Evolutionary conservation across 1,140 invertebrate species (phyloP), one percentile per base, ranked within the genome.

Genomic region (Hylaeus anthracinus): DNA sequence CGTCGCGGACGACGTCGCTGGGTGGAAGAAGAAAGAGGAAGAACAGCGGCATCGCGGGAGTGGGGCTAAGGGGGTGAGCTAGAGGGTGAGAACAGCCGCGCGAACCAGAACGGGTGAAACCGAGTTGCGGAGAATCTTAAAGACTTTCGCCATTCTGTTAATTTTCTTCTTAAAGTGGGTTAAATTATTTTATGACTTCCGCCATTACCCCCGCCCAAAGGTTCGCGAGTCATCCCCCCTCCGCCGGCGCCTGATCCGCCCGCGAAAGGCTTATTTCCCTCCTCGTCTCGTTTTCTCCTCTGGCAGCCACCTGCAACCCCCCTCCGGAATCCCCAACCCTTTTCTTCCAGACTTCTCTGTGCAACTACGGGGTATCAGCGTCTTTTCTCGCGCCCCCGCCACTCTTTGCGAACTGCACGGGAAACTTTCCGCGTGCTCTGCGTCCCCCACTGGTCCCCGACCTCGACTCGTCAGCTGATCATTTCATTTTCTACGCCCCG

Each of bases 101-200:
- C 71, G 67, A 75, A 39, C 65, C 51, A 41, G 53, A 53, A 66
- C 72, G 60, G 75, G 72, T 55, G 69, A 63, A 43, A 77, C 55
- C 88, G 88, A 90, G 90, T 87, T 82, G 85, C 86, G 79, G 87
- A 79, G 86, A 90, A 87, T 93, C 91, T 91, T 93, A 92, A 92
- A 93, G 92, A 92, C 91, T 92, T 91, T 93, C 90, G 81, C 90
- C 88, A 90, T 91, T 91, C 92, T 89, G 88, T 92, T 93, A 92
- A 92, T 93, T 93, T 92, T 92, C 90, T 92, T 91, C 88, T 88
- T 87, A 88, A 90, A 90, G 89, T 92, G 89, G 89, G 90, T 92
- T 92, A 92, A 91, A 91, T 92, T 91, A 92, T 92, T 92, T 93
- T 91, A 91, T 86, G 89, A 92, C 81, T 90, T 88, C 79, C 81